Percentiles rank a stretch among this genome's conserved stretches.
phyloP scores from a whole-genome alignment of 2,888 invertebrate species.

The Strigamia maritima region DNA sequence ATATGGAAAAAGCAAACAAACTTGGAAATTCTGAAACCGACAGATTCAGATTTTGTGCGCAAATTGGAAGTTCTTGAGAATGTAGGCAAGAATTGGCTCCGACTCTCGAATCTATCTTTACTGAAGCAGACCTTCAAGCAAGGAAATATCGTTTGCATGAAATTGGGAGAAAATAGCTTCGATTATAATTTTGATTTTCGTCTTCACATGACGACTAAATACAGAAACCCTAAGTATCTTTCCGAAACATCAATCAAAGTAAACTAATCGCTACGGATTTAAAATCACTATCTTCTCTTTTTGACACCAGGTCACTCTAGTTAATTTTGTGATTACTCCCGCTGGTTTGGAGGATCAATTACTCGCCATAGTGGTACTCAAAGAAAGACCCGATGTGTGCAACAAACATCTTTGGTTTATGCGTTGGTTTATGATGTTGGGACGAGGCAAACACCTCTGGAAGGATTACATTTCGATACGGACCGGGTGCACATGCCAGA shows the following conservation, averaged over 20 bases:
- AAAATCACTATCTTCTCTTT: not conserved
- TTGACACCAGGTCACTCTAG: slow-evolving; percentile 47
- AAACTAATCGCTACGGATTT: not conserved
- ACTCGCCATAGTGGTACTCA: slow-evolving; percentile 55
- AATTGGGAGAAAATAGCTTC: slow-evolving; percentile 55
- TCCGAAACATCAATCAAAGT: slow-evolving; percentile 56
- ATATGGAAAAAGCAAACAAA: slow-evolving; percentile 83
- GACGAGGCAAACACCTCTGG: no score
- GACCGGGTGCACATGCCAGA: no score
- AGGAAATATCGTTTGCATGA: slow-evolving; percentile 53
- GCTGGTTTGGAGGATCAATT: slow-evolving; percentile 55
- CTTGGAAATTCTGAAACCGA: slow-evolving; percentile 74
- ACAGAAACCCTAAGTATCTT: slow-evolving; percentile 55
- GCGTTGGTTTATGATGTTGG: no score
- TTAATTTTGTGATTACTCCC: slow-evolving; percentile 56
- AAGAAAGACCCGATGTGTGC: slow-evolving; percentile 54
- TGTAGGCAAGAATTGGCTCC: slow-evolving; percentile 55
- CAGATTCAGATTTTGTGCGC: slow-evolving; percentile 73
- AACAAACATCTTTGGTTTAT: no score
- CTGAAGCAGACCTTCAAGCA: slow-evolving; percentile 56
- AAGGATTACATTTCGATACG: no score
- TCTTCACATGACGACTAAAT: slow-evolving; percentile 56
- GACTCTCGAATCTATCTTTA: slow-evolving; percentile 53
- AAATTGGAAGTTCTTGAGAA: slow-evolving; percentile 55
- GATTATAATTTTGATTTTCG: slow-evolving; percentile 55